phyloP scores from a whole-genome alignment of 2,888 invertebrate species.

The Lasius platythorax region DNA sequence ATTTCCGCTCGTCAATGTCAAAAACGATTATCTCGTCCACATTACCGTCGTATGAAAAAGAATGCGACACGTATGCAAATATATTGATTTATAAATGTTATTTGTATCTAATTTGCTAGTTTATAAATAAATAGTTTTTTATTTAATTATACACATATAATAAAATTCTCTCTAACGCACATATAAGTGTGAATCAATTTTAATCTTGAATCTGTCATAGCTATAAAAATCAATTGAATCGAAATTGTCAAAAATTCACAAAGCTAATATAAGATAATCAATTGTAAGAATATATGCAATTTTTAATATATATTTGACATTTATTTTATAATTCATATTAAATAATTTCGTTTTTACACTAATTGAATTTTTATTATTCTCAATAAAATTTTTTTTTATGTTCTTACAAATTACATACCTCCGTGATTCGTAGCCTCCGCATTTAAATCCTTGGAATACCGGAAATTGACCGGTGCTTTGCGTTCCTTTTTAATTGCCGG shows the following conservation, averaged over 20 bases:
- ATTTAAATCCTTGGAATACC: conserved; percentile 75
- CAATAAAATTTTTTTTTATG: not conserved
- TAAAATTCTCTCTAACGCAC: not conserved
- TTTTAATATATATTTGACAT: not conserved
- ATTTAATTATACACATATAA: not conserved
- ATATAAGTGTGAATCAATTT: not conserved
- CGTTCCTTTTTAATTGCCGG: conserved; percentile 65
- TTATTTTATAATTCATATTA: not conserved
- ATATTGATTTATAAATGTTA: not conserved
- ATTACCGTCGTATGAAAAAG: not conserved
- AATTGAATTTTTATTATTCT: not conserved
- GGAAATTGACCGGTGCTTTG: conserved; percentile 72
- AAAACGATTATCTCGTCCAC: conserved; percentile 13
- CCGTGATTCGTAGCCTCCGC: conserved; percentile 73
- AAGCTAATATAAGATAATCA: not conserved
- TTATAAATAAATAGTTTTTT: not conserved
- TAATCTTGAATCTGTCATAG: not conserved
- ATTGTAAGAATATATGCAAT: not conserved
- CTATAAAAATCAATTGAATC: not conserved
- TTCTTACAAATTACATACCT: conserved; percentile 25
- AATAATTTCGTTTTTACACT: not conserved
- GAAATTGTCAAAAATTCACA: not conserved
- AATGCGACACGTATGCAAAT: not conserved
- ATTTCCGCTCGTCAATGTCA: conserved; percentile 11
- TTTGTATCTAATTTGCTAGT: not conserved